Evolutionary conservation across 2,113 vertebrate genomes (phyloP).

Genomic region (Mionectes macconnelli): DNA sequence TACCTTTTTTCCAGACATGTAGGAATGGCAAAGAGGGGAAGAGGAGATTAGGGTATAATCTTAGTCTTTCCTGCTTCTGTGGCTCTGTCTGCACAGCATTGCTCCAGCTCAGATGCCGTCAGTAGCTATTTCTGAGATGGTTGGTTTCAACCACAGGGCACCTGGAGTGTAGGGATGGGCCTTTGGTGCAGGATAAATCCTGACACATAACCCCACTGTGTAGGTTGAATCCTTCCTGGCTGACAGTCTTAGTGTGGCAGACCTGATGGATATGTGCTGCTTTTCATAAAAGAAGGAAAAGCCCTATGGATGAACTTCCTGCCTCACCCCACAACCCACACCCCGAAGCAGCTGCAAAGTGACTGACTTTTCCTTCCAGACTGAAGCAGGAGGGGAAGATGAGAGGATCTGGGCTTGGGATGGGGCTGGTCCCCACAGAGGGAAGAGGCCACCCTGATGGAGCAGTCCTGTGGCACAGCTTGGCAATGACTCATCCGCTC

Average conservation of each 20-base stretch:
- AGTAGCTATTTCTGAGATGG: neutral
- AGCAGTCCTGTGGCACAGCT: neutral
- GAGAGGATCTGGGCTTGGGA: neutral
- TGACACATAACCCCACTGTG: neutral
- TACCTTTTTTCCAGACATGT: neutral
- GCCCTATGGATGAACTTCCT: neutral
- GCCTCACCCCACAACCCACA: neutral
- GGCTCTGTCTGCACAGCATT: neutral
- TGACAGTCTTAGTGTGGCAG: neutral
- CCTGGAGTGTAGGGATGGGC: neutral
- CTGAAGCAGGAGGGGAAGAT: neutral
- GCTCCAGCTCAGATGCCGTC: neutral
- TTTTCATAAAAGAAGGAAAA: neutral
- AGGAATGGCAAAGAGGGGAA: neutral
- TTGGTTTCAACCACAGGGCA: neutral
- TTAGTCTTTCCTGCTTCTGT: neutral
- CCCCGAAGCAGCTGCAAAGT: neutral
- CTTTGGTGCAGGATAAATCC: neutral
- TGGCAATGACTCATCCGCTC: conserved; percentile 19
- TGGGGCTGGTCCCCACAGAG: neutral
- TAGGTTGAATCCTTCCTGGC: neutral
- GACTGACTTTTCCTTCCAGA: neutral
- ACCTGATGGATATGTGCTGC: fast-evolving
- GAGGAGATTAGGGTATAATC: neutral
- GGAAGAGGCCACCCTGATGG: neutral